These are phyloP conservation scores for Brachymystax lenok DNA, from an alignment of 2,797 vertebrate species.

Conservation along the genomic window DNA sequence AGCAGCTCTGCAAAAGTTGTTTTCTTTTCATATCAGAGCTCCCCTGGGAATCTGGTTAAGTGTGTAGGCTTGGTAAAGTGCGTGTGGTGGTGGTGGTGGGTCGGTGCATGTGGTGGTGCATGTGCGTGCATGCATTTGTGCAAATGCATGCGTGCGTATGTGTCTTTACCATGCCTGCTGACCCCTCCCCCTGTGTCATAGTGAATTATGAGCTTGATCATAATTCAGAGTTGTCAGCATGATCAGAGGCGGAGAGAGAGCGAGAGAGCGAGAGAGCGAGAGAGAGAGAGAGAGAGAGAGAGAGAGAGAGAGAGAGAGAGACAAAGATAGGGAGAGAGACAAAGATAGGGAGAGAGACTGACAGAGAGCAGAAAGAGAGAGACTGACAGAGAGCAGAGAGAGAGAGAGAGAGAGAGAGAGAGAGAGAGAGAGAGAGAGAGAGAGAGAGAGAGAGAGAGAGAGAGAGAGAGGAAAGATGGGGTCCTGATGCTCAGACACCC, in stretches of 20 bases:
- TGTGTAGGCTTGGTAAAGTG: neutral
- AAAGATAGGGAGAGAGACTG: neutral
- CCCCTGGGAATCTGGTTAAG: neutral
- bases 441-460: too few species aligned
- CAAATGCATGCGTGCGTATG: constrained; percentile 5
- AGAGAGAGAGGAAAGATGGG: too few species aligned
- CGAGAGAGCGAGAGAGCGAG: too few species aligned
- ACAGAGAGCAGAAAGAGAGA: neutral
- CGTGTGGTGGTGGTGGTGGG: neutral
- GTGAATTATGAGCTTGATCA: neutral
- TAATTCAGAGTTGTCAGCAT: neutral
- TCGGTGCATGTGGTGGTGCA: neutral
- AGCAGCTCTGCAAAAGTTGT: neutral
- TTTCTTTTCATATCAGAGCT: neutral
- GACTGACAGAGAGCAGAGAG: too few species aligned
- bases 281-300: too few species aligned
- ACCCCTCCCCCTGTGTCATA: neutral
- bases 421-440: too few species aligned
- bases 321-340: too few species aligned
- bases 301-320: too few species aligned
- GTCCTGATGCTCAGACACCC: neutral
- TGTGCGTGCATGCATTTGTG: neutral
- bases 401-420: too few species aligned
- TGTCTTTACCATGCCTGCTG: neutral
- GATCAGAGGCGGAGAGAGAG: neutral